Percentiles rank a stretch among this genome's conserved stretches.
phyloP scores from a whole-genome alignment of 2,113 vertebrate species.

The Oryzias melastigma region DNA sequence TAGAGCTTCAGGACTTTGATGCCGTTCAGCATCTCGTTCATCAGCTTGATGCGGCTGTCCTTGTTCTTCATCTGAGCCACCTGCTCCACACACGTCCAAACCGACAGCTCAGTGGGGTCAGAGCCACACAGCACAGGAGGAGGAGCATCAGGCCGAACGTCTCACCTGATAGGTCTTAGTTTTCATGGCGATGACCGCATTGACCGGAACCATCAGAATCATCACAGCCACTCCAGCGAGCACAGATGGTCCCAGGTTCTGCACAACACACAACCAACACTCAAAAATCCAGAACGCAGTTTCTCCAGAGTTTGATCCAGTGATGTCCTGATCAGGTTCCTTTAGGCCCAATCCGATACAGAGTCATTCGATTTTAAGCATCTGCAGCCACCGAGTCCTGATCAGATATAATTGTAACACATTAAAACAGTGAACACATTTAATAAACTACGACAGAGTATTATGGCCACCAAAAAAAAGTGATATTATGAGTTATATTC shows the following conservation, averaged over 20 bases:
- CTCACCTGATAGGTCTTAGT: slow-evolving; percentile 96
- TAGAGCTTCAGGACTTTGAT: slow-evolving; percentile 98
- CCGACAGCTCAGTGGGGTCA: not conserved
- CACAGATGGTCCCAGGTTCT: slow-evolving; percentile 91
- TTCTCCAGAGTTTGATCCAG: too few species aligned
- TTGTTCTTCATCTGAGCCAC: slow-evolving; percentile 98
- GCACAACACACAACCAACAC: not conserved
- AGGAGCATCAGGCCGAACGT: not conserved
- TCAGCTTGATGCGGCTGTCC: slow-evolving; percentile 94
- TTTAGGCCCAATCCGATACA: too few species aligned
- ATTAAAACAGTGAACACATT: too few species aligned
- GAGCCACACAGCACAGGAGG: not conserved
- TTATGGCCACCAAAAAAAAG: too few species aligned
- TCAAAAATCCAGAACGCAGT: too few species aligned
- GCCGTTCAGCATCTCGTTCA: slow-evolving; percentile 96
- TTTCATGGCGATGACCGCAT: slow-evolving; percentile 94
- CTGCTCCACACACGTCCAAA: slow-evolving; percentile 57
- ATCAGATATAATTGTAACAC: too few species aligned
- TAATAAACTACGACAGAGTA: too few species aligned
- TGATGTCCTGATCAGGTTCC: too few species aligned
- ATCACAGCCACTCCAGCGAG: slow-evolving; percentile 95
- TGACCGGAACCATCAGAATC: slow-evolving; percentile 92
- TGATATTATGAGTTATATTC: too few species aligned
- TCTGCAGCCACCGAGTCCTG: too few species aligned
- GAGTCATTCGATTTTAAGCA: too few species aligned